Conservation (phyloP, 2,888 invertebrate genomes). For the Drosophila imparisetae region DNA sequence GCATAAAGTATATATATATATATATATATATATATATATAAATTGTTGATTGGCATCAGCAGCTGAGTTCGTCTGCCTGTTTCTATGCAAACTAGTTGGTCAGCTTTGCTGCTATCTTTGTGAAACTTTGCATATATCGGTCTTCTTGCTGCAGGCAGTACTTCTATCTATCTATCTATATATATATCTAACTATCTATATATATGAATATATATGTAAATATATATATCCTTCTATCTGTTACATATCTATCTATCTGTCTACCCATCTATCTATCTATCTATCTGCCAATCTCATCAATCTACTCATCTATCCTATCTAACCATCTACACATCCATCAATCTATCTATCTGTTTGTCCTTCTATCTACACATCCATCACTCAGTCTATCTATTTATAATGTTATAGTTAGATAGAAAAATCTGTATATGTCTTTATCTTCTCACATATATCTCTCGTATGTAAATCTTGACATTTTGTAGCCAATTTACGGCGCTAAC, state of each 20-base stretch:
- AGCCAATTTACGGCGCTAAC: neutral
- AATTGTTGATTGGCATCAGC: neutral
- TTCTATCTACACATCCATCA: neutral
- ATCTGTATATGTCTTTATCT: neutral
- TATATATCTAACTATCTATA: neutral
- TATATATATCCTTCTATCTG: neutral
- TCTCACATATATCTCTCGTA: neutral
- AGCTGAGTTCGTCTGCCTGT: neutral
- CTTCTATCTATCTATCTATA: neutral
- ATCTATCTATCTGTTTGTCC: neutral
- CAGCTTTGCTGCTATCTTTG: neutral
- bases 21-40: neutral
- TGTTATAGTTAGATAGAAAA: neutral
- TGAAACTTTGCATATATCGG: neutral
- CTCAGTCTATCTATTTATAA: neutral
- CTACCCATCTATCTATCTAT: neutral
- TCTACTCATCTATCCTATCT: neutral
- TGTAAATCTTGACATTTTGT: slow-evolving; percentile 13
- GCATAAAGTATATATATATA: neutral
- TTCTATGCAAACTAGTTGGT: neutral
- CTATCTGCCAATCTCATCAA: neutral
- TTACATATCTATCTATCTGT: accelerated
- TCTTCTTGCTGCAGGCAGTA: neutral
- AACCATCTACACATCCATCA: neutral
- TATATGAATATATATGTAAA: neutral